These are phyloP conservation scores for Sylvietta virens DNA, from an alignment of 2,113 vertebrate species.

Conservation along the genomic window DNA sequence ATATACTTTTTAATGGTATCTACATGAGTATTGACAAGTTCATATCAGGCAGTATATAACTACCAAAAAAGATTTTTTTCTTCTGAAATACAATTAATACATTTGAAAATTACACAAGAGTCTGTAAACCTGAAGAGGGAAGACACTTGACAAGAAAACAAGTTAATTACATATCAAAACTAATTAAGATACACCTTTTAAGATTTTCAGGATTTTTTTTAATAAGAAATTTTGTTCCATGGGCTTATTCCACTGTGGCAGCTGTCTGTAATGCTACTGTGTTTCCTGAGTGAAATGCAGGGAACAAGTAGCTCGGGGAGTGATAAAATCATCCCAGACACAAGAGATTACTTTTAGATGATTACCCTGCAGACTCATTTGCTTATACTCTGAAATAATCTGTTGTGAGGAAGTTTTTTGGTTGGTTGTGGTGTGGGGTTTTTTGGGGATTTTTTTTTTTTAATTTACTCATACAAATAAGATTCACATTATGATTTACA, in stretches of 20 bases:
- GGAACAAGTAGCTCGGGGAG: background rate
- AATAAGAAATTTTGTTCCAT: background rate
- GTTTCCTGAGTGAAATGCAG: background rate
- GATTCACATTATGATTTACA: background rate
- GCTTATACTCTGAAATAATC: background rate
- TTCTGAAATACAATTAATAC: background rate
- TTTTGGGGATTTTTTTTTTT: too few relatives aligned
- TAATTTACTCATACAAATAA: background rate
- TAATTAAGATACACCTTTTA: slow-evolving; percentile 48
- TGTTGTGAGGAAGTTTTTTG: background rate
- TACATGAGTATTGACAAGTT: background rate
- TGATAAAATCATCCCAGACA: background rate
- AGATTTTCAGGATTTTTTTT: background rate
- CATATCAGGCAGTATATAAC: background rate
- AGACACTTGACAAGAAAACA: background rate
- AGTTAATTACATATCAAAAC: slow-evolving; percentile 37
- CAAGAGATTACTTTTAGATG: background rate
- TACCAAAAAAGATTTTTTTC: background rate
- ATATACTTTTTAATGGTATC: background rate
- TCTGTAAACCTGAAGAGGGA: background rate
- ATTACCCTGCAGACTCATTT: background rate
- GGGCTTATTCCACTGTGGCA: background rate
- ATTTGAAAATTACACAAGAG: background rate
- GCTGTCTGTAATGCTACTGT: background rate
- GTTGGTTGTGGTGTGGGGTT: background rate